Evolutionary conservation across 2,888 invertebrate genomes (phyloP), one percentile per base, ranked within the genome.

Genomic region (Nudaria mundana): DNA sequence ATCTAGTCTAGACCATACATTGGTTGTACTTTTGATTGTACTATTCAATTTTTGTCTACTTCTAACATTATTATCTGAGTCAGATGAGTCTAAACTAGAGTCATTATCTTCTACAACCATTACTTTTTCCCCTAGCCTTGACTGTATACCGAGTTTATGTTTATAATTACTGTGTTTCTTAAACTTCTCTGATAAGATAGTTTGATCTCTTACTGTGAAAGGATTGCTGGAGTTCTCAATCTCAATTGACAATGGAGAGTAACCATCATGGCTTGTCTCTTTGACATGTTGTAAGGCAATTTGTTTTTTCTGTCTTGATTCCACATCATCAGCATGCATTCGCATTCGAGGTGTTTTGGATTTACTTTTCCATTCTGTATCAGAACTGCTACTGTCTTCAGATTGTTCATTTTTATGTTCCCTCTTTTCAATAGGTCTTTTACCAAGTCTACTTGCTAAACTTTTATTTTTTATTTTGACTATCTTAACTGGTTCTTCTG

Each of bases 291-390:
- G 70, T 40, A 40, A 55, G 45, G 44, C 37, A 49, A 61, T 66
- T 58, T 57, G 76, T 58, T 59, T 81, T 60, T 76, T 82, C 53
- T 65, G 78, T 65, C 91, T 92, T 39, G 92, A 91, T 73, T 95
- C 94, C 76, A 94, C 94, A 67, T 95, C 95, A 77, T 95, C 96
- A n/a, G 96, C 96, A 75, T 94, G 94, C 95, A 96, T 96, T 60
- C 94, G 87, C 95, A 95, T 95, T 61, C 94, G 83, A 5, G 94
- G 93, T 30, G 91, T 78, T 80, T 94, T 94, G 33, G 90, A 91
- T 63, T 91, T 91, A 42, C 81, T 88, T 57, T 88, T 89, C 91
- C 91, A 91, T 56, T 90, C 90, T 7, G 87, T 81, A 51, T 91
- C 91, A 40, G 91, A 90, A 48, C 77, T 77, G 52, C 75, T 78